Evolutionary conservation across 2,113 vertebrate genomes (phyloP).

Genomic region (Brachionichthys hirsutus): DNA sequence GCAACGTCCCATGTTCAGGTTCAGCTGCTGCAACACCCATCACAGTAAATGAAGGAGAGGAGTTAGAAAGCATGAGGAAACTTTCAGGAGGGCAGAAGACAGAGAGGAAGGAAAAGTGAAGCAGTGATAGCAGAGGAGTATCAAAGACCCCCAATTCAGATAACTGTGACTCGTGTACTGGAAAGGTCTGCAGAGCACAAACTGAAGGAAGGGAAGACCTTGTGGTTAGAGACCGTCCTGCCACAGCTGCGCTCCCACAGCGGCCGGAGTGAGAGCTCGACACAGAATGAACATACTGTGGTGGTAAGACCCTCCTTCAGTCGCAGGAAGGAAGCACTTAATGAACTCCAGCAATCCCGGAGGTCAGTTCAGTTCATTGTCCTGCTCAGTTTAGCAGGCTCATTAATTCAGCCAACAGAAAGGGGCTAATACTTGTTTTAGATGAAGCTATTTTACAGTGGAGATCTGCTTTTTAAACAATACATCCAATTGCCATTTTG

Average conservation of each 20-base stretch:
- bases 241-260: constrained; percentile 12
- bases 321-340: constrained; percentile 10
- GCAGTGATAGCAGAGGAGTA: not conserved
- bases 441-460: constrained; percentile 14
- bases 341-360: constrained; percentile 21
- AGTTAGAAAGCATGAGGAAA: not conserved
- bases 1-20: constrained; percentile 53
- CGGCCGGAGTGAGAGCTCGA: not conserved
- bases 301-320: not conserved
- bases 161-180: not conserved
- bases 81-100: no score
- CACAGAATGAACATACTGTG: not conserved
- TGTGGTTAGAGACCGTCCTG: not conserved
- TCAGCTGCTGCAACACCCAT: constrained; percentile 29
- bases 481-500: constrained; percentile 7
- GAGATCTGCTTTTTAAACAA: constrained; percentile 26
- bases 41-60: constrained; percentile 20
- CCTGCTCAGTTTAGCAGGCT: constrained; percentile 25
- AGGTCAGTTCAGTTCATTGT: constrained; percentile 43
- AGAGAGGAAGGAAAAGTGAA: constrained; percentile 1
- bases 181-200: not conserved
- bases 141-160: not conserved
- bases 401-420: constrained; percentile 16
- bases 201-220: not conserved
- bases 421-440: constrained; percentile 10